Evolutionary conservation across 2,888 invertebrate species (phyloP).

Genomic region (Aphidius colemani): DNA sequence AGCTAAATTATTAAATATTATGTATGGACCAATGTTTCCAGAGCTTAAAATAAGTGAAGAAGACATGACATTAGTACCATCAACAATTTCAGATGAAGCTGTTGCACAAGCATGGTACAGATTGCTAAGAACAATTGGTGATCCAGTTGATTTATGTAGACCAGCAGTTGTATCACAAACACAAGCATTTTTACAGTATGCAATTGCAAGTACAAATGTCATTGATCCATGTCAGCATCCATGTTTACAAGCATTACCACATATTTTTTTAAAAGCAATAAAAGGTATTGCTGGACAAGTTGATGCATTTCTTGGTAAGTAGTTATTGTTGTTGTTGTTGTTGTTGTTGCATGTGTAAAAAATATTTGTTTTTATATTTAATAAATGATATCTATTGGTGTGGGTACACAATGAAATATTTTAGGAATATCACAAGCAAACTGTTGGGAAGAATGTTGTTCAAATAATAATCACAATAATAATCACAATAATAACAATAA

Average conservation of each 20-base stretch:
- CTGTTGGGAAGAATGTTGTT: conserved; percentile 59
- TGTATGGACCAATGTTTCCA: conserved; percentile 87
- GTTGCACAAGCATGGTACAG: conserved; percentile 96
- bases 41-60: conserved; percentile 87
- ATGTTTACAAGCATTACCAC: conserved; percentile 79
- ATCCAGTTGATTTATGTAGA: conserved; percentile 89
- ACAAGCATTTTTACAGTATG: conserved; percentile 79
- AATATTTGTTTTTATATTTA: background rate
- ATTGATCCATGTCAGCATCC: conserved; percentile 92
- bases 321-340: too few species aligned
- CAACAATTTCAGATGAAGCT: conserved; percentile 85
- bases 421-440: conserved; percentile 58
- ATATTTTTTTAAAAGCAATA: conserved; percentile 92
- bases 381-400: conserved; percentile 9
- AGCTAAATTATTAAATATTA: conserved; percentile 79
- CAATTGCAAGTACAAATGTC: conserved; percentile 74
- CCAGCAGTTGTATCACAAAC: conserved; percentile 77
- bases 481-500: too few species aligned
- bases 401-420: conserved; percentile 34
- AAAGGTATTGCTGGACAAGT: conserved; percentile 91
- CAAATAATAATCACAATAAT: conserved; percentile 41
- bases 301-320: conserved; percentile 91
- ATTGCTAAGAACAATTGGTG: conserved; percentile 90
- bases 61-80: conserved; percentile 79
- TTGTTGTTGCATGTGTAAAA: conserved; percentile 6